A percentile compares a stretch with the other conserved stretches of the same genome.
phyloP scores from a whole-genome alignment of 2,797 vertebrate species.

The Poliocrania exsul region DNA sequence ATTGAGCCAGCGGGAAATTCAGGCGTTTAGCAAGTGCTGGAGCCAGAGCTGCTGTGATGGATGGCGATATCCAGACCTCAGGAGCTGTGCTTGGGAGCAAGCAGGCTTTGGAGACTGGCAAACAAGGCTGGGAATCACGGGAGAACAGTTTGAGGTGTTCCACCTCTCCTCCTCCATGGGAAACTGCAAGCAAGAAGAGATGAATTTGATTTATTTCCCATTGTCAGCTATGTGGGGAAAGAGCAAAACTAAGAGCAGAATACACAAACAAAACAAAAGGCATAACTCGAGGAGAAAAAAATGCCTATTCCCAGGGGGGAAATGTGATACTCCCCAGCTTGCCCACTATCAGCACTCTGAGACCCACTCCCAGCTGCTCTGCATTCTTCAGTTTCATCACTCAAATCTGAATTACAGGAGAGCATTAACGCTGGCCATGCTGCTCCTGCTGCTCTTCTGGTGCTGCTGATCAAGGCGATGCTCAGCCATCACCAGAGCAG shows the following conservation, averaged over 20 bases:
- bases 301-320: constrained; percentile 61
- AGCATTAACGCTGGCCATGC: background rate
- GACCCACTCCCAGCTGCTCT: constrained; percentile 71
- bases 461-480: constrained; percentile 30
- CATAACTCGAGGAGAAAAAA: constrained; percentile 57
- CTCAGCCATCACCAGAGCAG: background rate
- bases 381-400: constrained; percentile 63
- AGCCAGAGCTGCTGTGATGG: constrained; percentile 49
- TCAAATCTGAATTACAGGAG: constrained; percentile 48
- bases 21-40: constrained; percentile 34
- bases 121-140: background rate
- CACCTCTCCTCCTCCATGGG: constrained; percentile 1
- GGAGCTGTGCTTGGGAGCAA: background rate
- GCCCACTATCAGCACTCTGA: constrained; percentile 61
- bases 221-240: constrained; percentile 52
- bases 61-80: background rate
- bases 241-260: constrained; percentile 50
- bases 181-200: constrained; percentile 8
- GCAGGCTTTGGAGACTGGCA: background rate
- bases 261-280: constrained; percentile 27
- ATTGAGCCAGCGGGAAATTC: constrained; percentile 64
- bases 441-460: constrained; percentile 33
- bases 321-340: constrained; percentile 71
- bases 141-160: background rate
- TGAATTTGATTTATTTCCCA: constrained; percentile 66